A percentile compares a stretch with the other conserved stretches of the same genome.
Evolutionary conservation across 2,113 vertebrate species (phyloP).

Genomic region (Neodontobutis hainanensis): DNA sequence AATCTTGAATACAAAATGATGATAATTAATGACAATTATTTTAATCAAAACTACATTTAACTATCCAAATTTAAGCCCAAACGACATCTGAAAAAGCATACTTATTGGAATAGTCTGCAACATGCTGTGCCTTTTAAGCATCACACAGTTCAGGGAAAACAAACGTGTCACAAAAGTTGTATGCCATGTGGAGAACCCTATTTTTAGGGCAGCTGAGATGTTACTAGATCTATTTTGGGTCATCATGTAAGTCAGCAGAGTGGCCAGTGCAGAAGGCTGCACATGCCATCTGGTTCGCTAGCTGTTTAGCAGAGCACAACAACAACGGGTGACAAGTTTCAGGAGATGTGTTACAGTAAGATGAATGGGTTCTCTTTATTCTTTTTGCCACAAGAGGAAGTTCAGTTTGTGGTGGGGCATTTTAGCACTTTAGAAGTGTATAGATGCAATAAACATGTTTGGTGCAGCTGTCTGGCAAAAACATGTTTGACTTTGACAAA

Average conservation of each 20-base stretch:
- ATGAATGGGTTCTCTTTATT: slow-evolving; percentile 31
- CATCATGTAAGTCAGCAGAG: slow-evolving; percentile 50
- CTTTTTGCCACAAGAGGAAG: slow-evolving; percentile 48
- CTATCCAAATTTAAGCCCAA: too few species aligned
- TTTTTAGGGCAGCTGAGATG: slow-evolving; percentile 64
- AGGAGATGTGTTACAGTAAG: slow-evolving; percentile 68
- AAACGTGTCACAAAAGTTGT: slow-evolving; percentile 33
- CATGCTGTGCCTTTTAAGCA: too few species aligned
- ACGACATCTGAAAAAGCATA: too few species aligned
- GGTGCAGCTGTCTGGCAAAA: background rate
- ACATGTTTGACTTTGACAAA: background rate
- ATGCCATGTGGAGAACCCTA: slow-evolving; percentile 43
- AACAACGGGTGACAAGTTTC: slow-evolving; percentile 28
- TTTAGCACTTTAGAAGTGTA: background rate
- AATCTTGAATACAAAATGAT: too few species aligned
- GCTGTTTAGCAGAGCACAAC: slow-evolving; percentile 31
- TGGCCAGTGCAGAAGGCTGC: slow-evolving; percentile 39
- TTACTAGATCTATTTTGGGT: slow-evolving; percentile 60
- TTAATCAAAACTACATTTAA: too few species aligned
- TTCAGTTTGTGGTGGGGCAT: background rate
- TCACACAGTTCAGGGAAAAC: background rate
- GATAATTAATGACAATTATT: too few species aligned
- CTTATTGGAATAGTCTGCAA: too few species aligned
- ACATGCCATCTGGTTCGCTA: slow-evolving; percentile 52
- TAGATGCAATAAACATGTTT: background rate